A percentile compares a stretch with the other conserved stretches of the same genome.
Evolutionary conservation across 2,888 invertebrate species (phyloP).

Genomic region (Polymixis lichenea): DNA sequence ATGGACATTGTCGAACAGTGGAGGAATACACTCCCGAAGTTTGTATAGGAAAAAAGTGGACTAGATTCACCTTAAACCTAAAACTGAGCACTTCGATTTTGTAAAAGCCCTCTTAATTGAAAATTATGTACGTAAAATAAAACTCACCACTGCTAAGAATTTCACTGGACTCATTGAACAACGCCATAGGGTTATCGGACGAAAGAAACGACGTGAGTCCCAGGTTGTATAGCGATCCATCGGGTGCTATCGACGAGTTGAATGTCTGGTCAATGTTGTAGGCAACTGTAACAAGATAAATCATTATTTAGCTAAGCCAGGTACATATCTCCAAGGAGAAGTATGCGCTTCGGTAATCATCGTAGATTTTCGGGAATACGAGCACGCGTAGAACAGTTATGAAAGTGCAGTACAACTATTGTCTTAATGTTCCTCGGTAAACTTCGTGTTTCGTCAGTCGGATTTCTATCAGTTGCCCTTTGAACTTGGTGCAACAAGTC

Average conservation of each 20-base stretch:
- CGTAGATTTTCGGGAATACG: not conserved
- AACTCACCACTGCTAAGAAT: slow-evolving; percentile 75
- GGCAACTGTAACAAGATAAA: slow-evolving; percentile 72
- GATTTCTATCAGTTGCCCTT: too few species aligned
- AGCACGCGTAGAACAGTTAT: not conserved
- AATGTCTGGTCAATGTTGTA: slow-evolving; percentile 89
- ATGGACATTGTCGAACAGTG: too few species aligned
- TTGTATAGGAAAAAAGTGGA: too few species aligned
- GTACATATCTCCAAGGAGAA: not conserved
- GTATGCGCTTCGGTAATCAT: not conserved
- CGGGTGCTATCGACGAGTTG: slow-evolving; percentile 85
- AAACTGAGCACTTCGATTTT: too few species aligned
- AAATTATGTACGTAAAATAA: not conserved
- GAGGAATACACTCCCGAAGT: too few species aligned
- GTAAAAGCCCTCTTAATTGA: too few species aligned
- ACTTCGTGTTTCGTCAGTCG: too few species aligned
- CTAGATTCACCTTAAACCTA: too few species aligned
- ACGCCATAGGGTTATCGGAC: slow-evolving; percentile 81
- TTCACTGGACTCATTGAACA: slow-evolving; percentile 80
- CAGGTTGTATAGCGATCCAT: slow-evolving; percentile 86
- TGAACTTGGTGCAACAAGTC: too few species aligned
- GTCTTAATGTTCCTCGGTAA: too few species aligned
- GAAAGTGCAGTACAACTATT: too few species aligned
- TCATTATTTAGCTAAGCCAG: not conserved
- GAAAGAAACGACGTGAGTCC: slow-evolving; percentile 86